Conservation (phyloP, 2,888 invertebrate genomes). For the Bombylius major region DNA sequence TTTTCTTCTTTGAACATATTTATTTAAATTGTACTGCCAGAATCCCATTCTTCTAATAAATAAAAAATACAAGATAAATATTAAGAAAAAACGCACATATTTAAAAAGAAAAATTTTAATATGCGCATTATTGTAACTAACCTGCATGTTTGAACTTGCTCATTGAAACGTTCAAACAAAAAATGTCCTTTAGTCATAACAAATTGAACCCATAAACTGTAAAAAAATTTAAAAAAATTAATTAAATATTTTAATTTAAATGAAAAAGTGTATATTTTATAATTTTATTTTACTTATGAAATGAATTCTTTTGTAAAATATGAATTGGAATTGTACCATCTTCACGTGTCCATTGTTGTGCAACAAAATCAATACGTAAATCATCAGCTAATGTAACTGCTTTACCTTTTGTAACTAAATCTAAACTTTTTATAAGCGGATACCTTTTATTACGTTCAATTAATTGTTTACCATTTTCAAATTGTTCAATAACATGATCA, state of each 20-base stretch:
- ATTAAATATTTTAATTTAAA: neutral
- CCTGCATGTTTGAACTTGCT: conserved; percentile 3
- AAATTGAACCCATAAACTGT: conserved; percentile 7
- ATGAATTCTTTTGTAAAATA: neutral
- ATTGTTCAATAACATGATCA: conserved; percentile 1
- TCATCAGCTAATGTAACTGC: conserved; percentile 8
- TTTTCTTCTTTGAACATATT: conserved; percentile 4
- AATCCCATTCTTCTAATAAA: conserved; percentile 4
- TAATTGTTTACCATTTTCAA: neutral
- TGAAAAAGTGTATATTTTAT: neutral
- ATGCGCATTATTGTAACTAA: neutral
- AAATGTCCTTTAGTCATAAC: conserved; percentile 8
- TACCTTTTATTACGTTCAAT: conserved; percentile 2
- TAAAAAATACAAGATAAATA: neutral
- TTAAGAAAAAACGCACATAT: neutral
- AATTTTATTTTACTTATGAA: neutral
- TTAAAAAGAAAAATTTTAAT: no score
- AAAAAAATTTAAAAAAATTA: neutral
- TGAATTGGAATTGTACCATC: conserved; percentile 9
- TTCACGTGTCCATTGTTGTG: conserved; percentile 9
- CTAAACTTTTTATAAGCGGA: conserved; percentile 7
- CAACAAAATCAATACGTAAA: conserved; percentile 5
- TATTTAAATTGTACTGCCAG: conserved; percentile 5
- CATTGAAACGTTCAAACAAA: conserved; percentile 3
- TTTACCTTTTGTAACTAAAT: conserved; percentile 7